These are phyloP conservation scores for Temnothorax unifasciatus DNA, from an alignment of 2,888 invertebrate genomes.

Conservation along the genomic window DNA sequence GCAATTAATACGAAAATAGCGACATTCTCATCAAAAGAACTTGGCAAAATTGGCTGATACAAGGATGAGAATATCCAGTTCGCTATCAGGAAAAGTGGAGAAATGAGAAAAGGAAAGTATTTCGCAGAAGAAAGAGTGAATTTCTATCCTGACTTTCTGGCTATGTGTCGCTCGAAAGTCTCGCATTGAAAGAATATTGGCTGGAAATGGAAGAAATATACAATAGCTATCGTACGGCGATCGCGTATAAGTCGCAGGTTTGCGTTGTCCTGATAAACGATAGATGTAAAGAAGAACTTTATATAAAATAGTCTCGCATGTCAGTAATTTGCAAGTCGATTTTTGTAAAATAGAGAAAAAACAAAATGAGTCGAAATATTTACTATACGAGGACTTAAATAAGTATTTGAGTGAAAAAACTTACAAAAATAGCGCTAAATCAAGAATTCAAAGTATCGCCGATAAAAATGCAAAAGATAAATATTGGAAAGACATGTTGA, in stretches of 20 bases:
- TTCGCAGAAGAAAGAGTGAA: conserved; percentile 22
- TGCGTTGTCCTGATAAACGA: neutral
- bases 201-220: conserved; percentile 4
- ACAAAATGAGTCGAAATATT: conserved; percentile 36
- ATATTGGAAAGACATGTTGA: neutral
- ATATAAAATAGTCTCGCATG: neutral
- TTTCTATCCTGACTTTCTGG: conserved; percentile 19
- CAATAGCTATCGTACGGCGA: neutral
- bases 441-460: conserved; percentile 29
- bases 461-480: conserved; percentile 16
- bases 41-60: neutral
- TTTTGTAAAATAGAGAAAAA: neutral
- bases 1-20: neutral
- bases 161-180: conserved; percentile 15
- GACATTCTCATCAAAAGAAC: neutral
- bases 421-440: neutral
- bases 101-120: conserved; percentile 44
- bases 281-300: neutral
- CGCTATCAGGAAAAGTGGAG: conserved; percentile 17
- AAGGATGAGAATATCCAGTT: conserved; percentile 36
- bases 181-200: conserved; percentile 17
- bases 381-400: neutral
- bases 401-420: conserved; percentile 38
- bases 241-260: neutral
- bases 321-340: neutral